These are phyloP conservation scores for Protonibea diacanthus DNA, from an alignment of 2,797 vertebrate genomes.

Conservation along the genomic window DNA sequence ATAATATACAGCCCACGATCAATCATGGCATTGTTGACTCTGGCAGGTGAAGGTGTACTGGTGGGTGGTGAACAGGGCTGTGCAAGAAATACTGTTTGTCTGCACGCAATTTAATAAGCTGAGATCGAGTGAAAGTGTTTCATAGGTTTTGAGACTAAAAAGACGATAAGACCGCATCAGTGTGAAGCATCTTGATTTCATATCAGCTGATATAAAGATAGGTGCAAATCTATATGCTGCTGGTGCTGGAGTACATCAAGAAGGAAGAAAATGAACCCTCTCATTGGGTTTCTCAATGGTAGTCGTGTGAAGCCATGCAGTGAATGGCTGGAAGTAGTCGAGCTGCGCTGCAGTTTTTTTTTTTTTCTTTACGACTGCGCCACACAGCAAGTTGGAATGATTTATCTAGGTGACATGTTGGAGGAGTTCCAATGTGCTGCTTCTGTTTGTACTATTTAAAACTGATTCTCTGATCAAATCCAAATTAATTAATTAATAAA, in stretches of 20 bases:
- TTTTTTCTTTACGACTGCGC: not conserved
- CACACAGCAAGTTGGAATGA: not conserved
- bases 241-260: too few species aligned
- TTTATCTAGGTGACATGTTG: not conserved
- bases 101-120: not conserved
- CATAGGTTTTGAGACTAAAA: not conserved
- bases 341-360: not conserved
- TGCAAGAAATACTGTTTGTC: not conserved
- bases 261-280: not conserved
- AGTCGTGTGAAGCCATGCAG: not conserved
- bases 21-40: conserved; percentile 5
- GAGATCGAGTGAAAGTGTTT: not conserved
- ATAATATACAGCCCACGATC: conserved; percentile 7
- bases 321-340: not conserved
- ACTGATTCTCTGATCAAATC: not conserved
- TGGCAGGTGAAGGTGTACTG: conserved; percentile 13
- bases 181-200: not conserved
- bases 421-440: not conserved
- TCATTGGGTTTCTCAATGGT: not conserved
- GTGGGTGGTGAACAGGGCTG: not conserved
- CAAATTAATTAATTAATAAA: too few species aligned
- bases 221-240: not conserved
- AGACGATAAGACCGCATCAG: not conserved
- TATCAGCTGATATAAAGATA: not conserved
- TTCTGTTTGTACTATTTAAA: not conserved